Evolutionary conservation across 2,888 invertebrate species (phyloP).

Genomic region (Oligia strigilis): DNA sequence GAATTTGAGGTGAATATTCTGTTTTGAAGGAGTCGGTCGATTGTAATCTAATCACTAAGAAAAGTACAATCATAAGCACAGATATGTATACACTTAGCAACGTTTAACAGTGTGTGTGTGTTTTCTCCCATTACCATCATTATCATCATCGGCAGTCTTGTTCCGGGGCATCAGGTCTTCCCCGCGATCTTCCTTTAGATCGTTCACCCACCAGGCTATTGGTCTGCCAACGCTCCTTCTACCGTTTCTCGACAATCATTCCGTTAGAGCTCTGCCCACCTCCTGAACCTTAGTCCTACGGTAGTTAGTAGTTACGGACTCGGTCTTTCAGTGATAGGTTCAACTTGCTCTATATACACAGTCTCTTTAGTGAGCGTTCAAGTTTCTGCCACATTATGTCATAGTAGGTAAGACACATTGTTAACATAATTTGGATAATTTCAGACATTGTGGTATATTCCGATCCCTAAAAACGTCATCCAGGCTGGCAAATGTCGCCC

Average conservation of each 20-base stretch:
- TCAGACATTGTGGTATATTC: neutral
- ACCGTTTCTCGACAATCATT: neutral
- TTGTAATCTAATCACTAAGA: neutral
- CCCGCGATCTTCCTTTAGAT: neutral
- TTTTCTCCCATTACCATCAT: neutral
- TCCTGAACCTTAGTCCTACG: neutral
- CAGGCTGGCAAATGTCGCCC: neutral
- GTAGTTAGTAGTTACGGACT: neutral
- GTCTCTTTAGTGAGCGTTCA: neutral
- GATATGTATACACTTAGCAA: neutral
- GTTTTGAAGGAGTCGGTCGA: neutral
- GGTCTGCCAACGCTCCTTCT: neutral
- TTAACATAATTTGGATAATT: neutral
- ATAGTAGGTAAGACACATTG: neutral
- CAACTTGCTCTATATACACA: neutral
- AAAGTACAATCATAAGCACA: neutral
- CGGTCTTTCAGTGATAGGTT: neutral
- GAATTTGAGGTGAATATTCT: slow-evolving; percentile 62
- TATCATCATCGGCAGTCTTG: neutral
- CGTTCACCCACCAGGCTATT: neutral
- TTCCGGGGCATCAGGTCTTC: neutral
- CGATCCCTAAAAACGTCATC: neutral
- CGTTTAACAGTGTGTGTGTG: neutral
- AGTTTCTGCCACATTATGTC: neutral
- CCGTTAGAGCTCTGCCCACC: neutral